Evolutionary conservation across 2,113 vertebrate species (phyloP).

Genomic region (Ploceus nigricollis): DNA sequence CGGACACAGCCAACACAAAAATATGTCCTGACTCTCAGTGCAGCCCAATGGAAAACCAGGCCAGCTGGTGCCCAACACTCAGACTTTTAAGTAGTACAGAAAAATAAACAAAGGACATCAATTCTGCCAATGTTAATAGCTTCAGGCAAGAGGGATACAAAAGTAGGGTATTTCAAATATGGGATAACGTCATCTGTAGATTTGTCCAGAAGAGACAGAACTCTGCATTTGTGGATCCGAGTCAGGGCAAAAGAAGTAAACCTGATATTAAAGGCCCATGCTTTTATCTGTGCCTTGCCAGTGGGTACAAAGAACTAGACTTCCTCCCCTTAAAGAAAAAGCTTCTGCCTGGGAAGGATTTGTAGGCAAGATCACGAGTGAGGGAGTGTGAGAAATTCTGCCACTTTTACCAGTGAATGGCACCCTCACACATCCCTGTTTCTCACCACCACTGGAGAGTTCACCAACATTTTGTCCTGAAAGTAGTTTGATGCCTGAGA

Average conservation of each 20-base stretch:
- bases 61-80: neutral
- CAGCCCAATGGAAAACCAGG: neutral
- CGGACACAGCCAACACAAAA: neutral
- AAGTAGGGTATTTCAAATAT: constrained; percentile 41
- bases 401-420: neutral
- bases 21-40: neutral
- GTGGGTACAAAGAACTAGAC: neutral
- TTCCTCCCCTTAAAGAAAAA: neutral
- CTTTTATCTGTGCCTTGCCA: neutral
- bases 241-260: neutral
- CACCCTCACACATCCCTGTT: neutral
- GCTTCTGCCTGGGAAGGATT: neutral
- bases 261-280: neutral
- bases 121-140: constrained; percentile 40
- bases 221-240: neutral
- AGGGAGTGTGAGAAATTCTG: constrained; percentile 2
- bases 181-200: neutral
- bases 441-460: neutral
- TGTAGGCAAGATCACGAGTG: neutral
- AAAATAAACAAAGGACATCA: constrained; percentile 46
- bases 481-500: neutral
- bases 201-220: neutral
- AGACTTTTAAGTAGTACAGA: constrained; percentile 22
- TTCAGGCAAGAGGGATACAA: constrained; percentile 20
- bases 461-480: neutral